phyloP scores from a whole-genome alignment of 2,888 invertebrate genomes.

The Anodontia alba region DNA sequence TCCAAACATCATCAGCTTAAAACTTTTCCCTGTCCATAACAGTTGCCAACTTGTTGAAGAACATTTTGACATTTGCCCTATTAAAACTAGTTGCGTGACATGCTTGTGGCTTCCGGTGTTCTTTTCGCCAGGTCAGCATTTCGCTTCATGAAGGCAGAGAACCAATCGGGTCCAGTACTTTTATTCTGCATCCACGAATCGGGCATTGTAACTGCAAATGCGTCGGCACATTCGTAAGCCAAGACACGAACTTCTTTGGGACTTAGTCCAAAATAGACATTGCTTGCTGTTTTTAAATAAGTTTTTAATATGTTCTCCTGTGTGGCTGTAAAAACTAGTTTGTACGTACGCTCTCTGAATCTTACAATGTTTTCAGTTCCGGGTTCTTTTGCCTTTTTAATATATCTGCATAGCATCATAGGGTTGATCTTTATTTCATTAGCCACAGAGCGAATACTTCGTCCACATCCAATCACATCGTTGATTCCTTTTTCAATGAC shows the following conservation, averaged over 20 bases:
- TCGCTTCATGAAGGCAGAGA: conserved; percentile 41
- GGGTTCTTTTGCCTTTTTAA: conserved; percentile 22
- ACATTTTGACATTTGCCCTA: conserved; percentile 21
- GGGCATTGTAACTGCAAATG: conserved; percentile 39
- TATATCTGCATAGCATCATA: conserved; percentile 28
- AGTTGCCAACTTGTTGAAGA: neutral
- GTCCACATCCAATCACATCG: conserved; percentile 7
- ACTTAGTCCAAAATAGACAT: conserved; percentile 43
- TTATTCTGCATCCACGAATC: conserved; percentile 20
- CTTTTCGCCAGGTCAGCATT: conserved; percentile 32
- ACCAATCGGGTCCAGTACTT: conserved; percentile 39
- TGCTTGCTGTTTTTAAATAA: conserved; percentile 31
- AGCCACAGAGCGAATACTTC: conserved; percentile 26
- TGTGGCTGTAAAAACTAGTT: neutral
- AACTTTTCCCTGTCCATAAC: neutral
- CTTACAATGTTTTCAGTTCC: neutral
- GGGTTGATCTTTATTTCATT: conserved; percentile 20
- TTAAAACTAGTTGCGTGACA: conserved; percentile 38
- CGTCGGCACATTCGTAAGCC: conserved; percentile 41
- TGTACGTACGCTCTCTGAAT: neutral
- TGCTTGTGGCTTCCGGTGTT: conserved; percentile 38
- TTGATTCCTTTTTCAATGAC: conserved; percentile 16
- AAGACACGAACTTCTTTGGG: conserved; percentile 39
- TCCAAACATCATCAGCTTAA: neutral
- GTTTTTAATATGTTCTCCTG: conserved; percentile 14